Evolutionary conservation across 2,888 invertebrate genomes (phyloP), one percentile per base, ranked within the genome.

Genomic region (Drosophila niveifrons): DNA sequence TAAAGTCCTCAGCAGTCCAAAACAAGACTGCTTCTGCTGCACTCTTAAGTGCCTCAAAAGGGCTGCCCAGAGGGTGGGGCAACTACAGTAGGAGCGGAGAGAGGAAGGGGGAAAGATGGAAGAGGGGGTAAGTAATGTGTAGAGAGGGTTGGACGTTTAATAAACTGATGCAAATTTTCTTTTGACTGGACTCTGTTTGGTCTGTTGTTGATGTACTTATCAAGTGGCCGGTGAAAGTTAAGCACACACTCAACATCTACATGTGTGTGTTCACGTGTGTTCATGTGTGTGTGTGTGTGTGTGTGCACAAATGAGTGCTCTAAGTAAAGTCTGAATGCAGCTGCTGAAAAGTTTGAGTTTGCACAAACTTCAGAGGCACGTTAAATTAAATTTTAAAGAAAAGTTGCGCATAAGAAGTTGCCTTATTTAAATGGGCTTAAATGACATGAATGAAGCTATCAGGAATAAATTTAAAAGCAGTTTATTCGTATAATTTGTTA

Each of bases 91-190:
- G 11, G 11, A 34, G 11, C 6, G n/a, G 29, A 47, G 18, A 18
- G 43, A 18, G 8, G 8, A 23, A n/a, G 46, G 2, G 10, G 17
- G n/a, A 46, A 15, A 11, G 23, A 7, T 46, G 0, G 29, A 15
- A 9, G n/a, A 52, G 11, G 9, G 4, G 58, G 31, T 0, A 6
- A 15, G 10, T 10, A 11, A 28, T 11, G 2, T 3, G n/a, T 11
- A 15, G 17, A 9, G 18, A 43, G 28, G 18, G 52, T 52, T 46
- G 57, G 63, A 57, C 53, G 59, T 56, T 83, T 82, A 80, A 82
- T 78, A 78, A 84, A 84, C 71, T 82, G 82, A 84, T 82, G 82
- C 82, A 82, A 82, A 82, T 82, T 82, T 72, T 78, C 68, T 64
- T 75, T 72, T 63, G 58, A 66, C 57, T 63, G 72, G 44, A 57